Percentiles rank a stretch among this genome's conserved stretches.
phyloP scores from a whole-genome alignment of 1,140 invertebrate genomes.

The Carcinoscorpius rotundicauda region DNA sequence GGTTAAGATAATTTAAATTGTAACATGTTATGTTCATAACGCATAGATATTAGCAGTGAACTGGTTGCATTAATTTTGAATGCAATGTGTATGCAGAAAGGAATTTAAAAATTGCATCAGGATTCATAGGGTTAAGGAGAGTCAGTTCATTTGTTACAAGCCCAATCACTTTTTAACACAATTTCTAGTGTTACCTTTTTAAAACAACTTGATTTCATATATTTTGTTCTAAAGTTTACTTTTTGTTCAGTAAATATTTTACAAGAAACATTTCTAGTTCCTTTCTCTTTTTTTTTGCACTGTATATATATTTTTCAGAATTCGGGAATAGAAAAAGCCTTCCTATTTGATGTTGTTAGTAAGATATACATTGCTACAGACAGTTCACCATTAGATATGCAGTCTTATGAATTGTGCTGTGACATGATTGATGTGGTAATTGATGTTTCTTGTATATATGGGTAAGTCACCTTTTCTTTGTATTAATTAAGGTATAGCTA shows the following conservation, averaged over 20 bases:
- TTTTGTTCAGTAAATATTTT: slow-evolving; percentile 5
- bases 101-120: no score
- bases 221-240: slow-evolving; percentile 4
- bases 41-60: no score
- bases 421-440: slow-evolving; percentile 99
- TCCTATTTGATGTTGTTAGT: slow-evolving; percentile 95
- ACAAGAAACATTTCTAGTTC: background rate
- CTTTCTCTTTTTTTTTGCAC: background rate
- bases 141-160: no score
- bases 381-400: slow-evolving; percentile 98
- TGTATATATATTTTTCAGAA: slow-evolving; percentile 48
- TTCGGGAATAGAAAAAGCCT: slow-evolving; percentile 95
- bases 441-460: slow-evolving; percentile 98
- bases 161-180: no score
- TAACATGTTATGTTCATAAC: no score
- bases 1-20: no score
- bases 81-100: no score
- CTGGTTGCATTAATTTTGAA: no score
- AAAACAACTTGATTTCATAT: background rate
- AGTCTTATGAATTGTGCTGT: slow-evolving; percentile 97
- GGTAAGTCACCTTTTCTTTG: slow-evolving; percentile 43
- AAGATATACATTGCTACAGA: slow-evolving; percentile 99
- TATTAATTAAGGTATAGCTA: background rate
- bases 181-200: background rate
- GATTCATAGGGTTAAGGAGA: no score